Base-by-base conservation (phyloP, 2,113 vertebrate species). In the Zapornia atra region DNA sequence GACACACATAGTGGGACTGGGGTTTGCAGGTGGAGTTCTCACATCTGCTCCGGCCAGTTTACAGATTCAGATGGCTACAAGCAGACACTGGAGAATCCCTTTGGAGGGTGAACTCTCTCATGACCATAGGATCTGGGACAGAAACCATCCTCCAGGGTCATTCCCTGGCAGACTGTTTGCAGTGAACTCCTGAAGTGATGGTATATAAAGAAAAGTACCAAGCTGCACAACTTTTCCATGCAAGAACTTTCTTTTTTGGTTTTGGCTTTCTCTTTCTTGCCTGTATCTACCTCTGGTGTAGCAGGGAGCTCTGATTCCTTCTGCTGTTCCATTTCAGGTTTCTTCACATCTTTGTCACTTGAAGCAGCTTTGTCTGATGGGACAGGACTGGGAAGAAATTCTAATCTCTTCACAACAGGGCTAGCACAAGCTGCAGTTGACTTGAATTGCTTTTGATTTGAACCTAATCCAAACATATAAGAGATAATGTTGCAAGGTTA, bases 361-460 rank as follows among this genome's bases (percentile, higher is more conserved):
- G 95, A 92, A 64, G 31, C 53, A 22, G 54, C 15, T 24, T 91
- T 91, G 70, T 96, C 97, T 15, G 53, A 69, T 91, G 89, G 34
- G 18, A 85, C 64, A 66, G 93, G 65, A 29, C 92, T 97, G 71
- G 96, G 95, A 68, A 88, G 84, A 36, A 98, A 86, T 69, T 95
- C 96, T 89, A 98, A 63, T n/a, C 95, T 96, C 89, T 97, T 97
- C 92, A 96, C 93, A 10, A 92, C 86, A 3, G 97, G 95, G 88
- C 97, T 97, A 57, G 93, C 95, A 88, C 98, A 97, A 59, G 95
- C 97, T 94, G 97, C 95, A 9, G 96, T 93, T 42, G 97, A 96
- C 28, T 94, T 98, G 61, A 98, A 96, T 69, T 98, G 96, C 68
- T 92, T 97, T n/a, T 94, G 94, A 87, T 97, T 97, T 96, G 96